Conservation (phyloP, 1,140 invertebrate species). For the Uloborus diversus region DNA sequence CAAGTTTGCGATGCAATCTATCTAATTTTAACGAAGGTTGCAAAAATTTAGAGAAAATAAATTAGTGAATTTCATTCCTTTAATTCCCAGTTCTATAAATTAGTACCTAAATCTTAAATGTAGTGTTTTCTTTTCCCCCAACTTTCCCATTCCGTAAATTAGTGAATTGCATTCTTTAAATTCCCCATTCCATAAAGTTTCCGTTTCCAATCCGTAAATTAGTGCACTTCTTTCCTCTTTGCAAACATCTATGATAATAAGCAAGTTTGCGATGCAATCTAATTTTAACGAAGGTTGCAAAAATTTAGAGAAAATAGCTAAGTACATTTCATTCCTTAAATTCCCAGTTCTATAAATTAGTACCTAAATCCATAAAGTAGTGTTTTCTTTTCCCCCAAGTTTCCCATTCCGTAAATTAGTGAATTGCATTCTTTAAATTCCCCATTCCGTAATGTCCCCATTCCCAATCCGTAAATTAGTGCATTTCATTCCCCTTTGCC, state of each 20-base stretch:
- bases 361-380: background rate
- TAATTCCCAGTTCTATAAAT: background rate
- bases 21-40: background rate
- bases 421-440: no score
- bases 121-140: no score
- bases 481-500: background rate
- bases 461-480: no score
- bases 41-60: background rate
- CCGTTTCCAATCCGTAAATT: no score
- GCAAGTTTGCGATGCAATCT: background rate
- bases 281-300: background rate
- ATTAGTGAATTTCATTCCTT: background rate
- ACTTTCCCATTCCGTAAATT: no score
- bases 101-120: no score
- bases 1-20: background rate
- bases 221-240: no score
- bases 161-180: no score
- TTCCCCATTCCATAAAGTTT: background rate
- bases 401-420: no score
- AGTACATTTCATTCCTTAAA: background rate
- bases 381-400: background rate
- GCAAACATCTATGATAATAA: no score
- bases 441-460: no score
- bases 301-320: background rate
- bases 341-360: background rate